Conservation (phyloP, 2,113 vertebrate genomes). For the Gallinago jamesoni region DNA sequence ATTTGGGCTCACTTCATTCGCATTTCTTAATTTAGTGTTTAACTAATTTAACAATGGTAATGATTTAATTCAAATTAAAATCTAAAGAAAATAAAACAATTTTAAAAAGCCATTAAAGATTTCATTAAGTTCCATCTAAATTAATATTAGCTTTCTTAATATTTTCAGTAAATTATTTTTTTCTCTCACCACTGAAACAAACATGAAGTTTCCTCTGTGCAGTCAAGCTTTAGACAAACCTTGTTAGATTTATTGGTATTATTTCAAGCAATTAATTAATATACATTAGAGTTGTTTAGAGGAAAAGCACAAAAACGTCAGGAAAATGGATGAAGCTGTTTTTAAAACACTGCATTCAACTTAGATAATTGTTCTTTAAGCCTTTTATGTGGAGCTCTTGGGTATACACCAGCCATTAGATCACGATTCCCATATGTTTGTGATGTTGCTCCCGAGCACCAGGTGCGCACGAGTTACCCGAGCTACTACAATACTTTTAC, state of each 20-base stretch:
- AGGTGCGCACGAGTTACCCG: background rate
- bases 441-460: background rate
- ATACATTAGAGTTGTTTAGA: constrained; percentile 57
- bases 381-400: constrained; percentile 1
- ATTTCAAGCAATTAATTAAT: constrained; percentile 76
- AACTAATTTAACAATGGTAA: constrained; percentile 73
- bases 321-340: constrained; percentile 64
- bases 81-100: constrained; percentile 65
- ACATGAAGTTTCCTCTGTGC: constrained; percentile 61
- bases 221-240: constrained; percentile 69
- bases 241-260: constrained; percentile 72
- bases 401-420: background rate
- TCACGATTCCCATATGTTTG: background rate
- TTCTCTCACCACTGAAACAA: constrained; percentile 46
- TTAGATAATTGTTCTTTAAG: constrained; percentile 52
- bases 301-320: constrained; percentile 36
- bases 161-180: constrained; percentile 41
- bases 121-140: constrained; percentile 69
- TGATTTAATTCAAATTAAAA: constrained; percentile 72
- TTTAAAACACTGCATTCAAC: constrained; percentile 35
- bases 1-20: constrained; percentile 68
- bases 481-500: background rate
- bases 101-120: constrained; percentile 65
- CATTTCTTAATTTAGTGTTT: constrained; percentile 76
- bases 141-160: constrained; percentile 65